Conservation (phyloP, 2,888 invertebrate genomes). For the Lithophane semibrunnea region DNA sequence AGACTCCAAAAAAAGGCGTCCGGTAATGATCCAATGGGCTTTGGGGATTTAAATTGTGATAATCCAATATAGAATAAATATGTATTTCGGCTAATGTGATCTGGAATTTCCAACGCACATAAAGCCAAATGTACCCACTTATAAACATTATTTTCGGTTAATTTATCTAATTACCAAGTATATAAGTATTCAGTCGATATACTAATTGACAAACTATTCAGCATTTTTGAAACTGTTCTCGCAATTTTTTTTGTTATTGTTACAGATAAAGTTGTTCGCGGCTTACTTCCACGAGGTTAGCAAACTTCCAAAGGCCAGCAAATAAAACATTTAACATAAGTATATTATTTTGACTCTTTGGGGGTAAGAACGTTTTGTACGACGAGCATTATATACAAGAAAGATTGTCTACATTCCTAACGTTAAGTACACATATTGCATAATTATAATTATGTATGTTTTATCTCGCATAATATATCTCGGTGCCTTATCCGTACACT, state of each 20-base stretch:
- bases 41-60: neutral
- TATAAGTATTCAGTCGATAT: neutral
- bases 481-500: conserved; percentile 48
- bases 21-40: too few relatives aligned
- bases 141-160: neutral
- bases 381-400: conserved; percentile 20
- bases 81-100: neutral
- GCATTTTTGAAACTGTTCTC: neutral
- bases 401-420: conserved; percentile 58
- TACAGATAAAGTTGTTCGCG: conserved; percentile 97
- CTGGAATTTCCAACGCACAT: conserved; percentile 1
- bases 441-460: conserved; percentile 60
- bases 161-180: neutral
- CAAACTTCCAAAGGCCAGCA: conserved; percentile 84
- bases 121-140: neutral
- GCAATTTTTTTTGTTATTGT: conserved; percentile 72
- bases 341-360: conserved; percentile 14
- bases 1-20: too few relatives aligned
- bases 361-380: conserved; percentile 25
- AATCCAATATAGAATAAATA: neutral
- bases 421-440: conserved; percentile 61
- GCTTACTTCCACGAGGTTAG: conserved; percentile 96
- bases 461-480: conserved; percentile 57
- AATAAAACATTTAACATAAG: conserved; percentile 17
- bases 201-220: neutral